Evolutionary conservation across 1,140 invertebrate species (phyloP), one percentile per base, ranked within the genome.

Genomic region (Rhysida immarginata): DNA sequence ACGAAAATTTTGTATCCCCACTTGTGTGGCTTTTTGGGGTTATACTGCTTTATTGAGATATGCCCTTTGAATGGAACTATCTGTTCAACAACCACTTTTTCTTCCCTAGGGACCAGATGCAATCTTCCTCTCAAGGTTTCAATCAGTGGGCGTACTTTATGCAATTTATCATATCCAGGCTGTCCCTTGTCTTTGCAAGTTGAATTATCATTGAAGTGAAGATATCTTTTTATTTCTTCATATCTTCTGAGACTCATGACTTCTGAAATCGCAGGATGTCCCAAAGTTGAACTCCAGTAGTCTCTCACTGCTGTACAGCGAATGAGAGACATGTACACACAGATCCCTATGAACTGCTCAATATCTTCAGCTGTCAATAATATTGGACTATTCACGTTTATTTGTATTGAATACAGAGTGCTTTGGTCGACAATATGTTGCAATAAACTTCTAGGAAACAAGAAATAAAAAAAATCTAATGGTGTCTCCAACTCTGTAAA

Each of bases 1-100:
- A 26, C 49, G 51, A 25, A 44, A 54, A 11, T 61, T 35, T n/a
- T n/a, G n/a, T n/a, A n/a, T n/a, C n/a, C n/a, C n/a, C n/a, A n/a
- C n/a, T n/a, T n/a, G n/a, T n/a, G n/a, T n/a, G n/a, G n/a, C n/a
- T n/a, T n/a, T n/a, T n/a, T n/a, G n/a, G n/a, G n/a, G n/a, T n/a
- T n/a, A n/a, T n/a, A n/a, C n/a, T n/a, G n/a, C n/a, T n/a, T n/a
- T n/a, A n/a, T n/a, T n/a, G n/a, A n/a, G n/a, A 58, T 59, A 14
- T 20, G 25, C 2, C 61, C 60, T 54, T 62, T 62, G 58, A 62
- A 62, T 14, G 58, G 51, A 11, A 41, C 35, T 41, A 41, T 41
- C n/a, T 41, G 35, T n/a, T 41, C 35, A 41, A 41, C 35, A 13
- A 58, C 50, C 44, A 62, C 59, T 41, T 60, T 57, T 56, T 62